Conservation (phyloP, 2,797 vertebrate species). For the Enteromius radiatus region DNA sequence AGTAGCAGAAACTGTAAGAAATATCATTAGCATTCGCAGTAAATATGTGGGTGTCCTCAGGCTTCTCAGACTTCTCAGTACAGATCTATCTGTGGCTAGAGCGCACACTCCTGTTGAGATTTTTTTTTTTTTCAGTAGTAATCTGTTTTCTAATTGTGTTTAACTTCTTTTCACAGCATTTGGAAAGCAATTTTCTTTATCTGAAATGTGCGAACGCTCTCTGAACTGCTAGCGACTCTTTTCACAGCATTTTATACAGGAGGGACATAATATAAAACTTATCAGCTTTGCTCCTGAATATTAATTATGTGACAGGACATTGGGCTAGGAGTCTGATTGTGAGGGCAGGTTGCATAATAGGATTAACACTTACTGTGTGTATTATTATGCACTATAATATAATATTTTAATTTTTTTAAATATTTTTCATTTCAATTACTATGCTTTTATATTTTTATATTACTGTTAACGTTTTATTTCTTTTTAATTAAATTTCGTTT, state of each 20-base stretch:
- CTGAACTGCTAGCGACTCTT: conserved; percentile 9
- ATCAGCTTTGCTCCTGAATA: conserved; percentile 27
- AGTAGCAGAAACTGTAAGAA: background rate
- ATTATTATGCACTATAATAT: background rate
- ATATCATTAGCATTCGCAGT: conserved; percentile 23
- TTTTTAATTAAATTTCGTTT: background rate
- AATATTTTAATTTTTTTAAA: too few relatives aligned
- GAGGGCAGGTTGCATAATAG: conserved; percentile 67
- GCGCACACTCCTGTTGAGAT: conserved; percentile 8
- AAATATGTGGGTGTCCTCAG: conserved; percentile 15
- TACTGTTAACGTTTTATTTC: too few relatives aligned
- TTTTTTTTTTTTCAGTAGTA: background rate
- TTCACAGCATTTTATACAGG: conserved; percentile 11
- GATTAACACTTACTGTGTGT: background rate
- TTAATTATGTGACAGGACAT: conserved; percentile 1
- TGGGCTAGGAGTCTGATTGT: conserved; percentile 37
- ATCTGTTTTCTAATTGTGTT: conserved; percentile 38
- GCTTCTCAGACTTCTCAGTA: conserved; percentile 15
- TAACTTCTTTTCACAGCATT: conserved; percentile 29
- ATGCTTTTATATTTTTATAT: too few relatives aligned
- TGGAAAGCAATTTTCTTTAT: conserved; percentile 40
- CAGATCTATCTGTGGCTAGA: background rate
- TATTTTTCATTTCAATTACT: too few relatives aligned
- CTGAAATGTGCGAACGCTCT: background rate
- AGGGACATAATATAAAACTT: conserved; percentile 7